Percentiles rank a stretch among this genome's conserved stretches.
Evolutionary conservation across 2,797 vertebrate species (phyloP).

Genomic region (Bryconaethiops microstoma): DNA sequence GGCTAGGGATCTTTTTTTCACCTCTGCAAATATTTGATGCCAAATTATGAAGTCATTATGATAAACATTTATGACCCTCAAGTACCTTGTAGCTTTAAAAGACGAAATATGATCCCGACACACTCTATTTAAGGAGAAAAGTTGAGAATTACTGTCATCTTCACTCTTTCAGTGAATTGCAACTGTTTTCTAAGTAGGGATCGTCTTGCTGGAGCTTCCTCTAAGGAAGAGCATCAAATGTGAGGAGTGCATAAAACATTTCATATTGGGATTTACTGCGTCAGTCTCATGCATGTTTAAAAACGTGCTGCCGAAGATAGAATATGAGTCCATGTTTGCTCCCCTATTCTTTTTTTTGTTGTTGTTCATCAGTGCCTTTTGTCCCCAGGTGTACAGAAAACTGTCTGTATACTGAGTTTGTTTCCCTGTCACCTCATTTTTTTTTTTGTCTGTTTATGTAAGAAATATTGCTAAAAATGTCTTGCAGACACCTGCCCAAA

Average conservation of each 20-base stretch:
- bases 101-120: not conserved
- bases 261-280: slow-evolving; percentile 2
- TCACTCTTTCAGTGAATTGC: not conserved
- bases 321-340: not conserved
- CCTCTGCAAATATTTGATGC: no score
- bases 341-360: not conserved
- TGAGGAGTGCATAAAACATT: not conserved
- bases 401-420: not conserved
- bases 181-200: not conserved
- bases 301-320: slow-evolving; percentile 9
- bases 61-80: no score
- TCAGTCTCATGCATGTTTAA: slow-evolving; percentile 7
- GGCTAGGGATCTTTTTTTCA: no score
- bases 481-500: not conserved
- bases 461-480: not conserved
- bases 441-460: not conserved
- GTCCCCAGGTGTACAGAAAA: not conserved
- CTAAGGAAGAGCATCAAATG: not conserved
- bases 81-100: not conserved
- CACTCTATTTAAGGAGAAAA: not conserved
- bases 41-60: no score
- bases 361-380: not conserved
- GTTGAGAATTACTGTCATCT: not conserved
- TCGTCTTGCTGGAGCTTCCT: not conserved
- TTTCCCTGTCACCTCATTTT: no score